Evolutionary conservation across 2,888 invertebrate genomes (phyloP).

Genomic region (Ernsta delagoae): DNA sequence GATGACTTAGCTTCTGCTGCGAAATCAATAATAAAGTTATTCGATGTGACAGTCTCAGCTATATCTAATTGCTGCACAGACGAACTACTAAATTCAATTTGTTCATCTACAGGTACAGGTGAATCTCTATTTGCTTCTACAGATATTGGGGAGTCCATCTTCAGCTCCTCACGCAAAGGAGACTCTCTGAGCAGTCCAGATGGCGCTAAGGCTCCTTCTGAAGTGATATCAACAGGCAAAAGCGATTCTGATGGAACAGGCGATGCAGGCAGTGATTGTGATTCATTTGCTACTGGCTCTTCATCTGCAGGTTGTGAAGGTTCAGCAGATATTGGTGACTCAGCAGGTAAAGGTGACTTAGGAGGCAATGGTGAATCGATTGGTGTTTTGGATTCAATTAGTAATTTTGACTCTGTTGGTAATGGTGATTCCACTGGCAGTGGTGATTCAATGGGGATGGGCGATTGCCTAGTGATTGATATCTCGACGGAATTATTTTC

Average conservation of each 20-base stretch:
- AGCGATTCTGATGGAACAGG: conserved; percentile 43
- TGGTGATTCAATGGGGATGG: conserved; percentile 44
- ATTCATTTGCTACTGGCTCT: conserved; percentile 47
- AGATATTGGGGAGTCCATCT: conserved; percentile 26
- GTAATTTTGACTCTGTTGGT: conserved; percentile 41
- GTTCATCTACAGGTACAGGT: conserved; percentile 38
- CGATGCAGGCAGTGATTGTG: conserved; percentile 41
- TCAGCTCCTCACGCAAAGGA: conserved; percentile 30
- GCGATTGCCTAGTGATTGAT: neutral
- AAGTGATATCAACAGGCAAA: conserved; percentile 35
- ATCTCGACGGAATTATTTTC: conserved; percentile 19
- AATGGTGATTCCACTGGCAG: conserved; percentile 44
- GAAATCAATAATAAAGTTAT: conserved; percentile 42
- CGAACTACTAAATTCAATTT: conserved; percentile 34
- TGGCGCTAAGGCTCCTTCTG: conserved; percentile 26
- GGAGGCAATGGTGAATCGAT: conserved; percentile 29
- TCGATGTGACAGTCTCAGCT: conserved; percentile 30
- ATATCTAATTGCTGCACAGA: conserved; percentile 15
- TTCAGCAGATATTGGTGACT: conserved; percentile 47
- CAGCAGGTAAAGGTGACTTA: conserved; percentile 53
- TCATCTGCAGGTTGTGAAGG: conserved; percentile 46
- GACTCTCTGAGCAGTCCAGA: conserved; percentile 24
- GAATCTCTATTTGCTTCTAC: conserved; percentile 38
- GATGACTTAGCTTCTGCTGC: conserved; percentile 40
- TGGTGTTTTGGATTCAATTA: neutral